These are phyloP conservation scores for Clarias pachynema DNA, from an alignment of 2,797 vertebrate species.

Conservation along the genomic window DNA sequence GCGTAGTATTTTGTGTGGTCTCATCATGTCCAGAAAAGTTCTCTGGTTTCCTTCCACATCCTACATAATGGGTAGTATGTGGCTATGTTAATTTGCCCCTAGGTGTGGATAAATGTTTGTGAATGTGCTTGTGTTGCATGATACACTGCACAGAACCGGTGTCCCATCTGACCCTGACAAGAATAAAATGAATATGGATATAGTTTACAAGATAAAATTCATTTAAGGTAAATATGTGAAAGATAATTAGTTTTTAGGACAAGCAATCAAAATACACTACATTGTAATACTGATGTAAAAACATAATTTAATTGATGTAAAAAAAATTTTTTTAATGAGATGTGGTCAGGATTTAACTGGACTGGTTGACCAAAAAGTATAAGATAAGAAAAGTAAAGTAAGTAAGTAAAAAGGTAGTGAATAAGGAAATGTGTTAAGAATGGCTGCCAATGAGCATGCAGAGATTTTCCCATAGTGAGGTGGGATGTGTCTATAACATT, in stretches of 20 bases:
- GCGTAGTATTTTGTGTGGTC: neutral
- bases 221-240: too few relatives aligned
- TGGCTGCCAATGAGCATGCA: neutral
- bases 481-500: neutral
- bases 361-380: neutral
- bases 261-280: too few relatives aligned
- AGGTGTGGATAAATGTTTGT: neutral
- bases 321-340: neutral
- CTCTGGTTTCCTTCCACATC: neutral
- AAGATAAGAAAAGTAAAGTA: neutral
- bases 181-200: neutral
- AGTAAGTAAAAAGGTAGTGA: neutral
- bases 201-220: too few relatives aligned
- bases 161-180: neutral
- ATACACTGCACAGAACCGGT: too few relatives aligned
- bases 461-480: neutral
- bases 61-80: neutral
- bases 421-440: neutral
- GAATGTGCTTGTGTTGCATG: neutral
- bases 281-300: neutral
- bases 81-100: neutral
- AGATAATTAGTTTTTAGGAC: too few relatives aligned
- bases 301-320: neutral
- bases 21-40: neutral
- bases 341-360: neutral